Conservation (phyloP, 2,888 invertebrate genomes). For the Alitta virens region DNA sequence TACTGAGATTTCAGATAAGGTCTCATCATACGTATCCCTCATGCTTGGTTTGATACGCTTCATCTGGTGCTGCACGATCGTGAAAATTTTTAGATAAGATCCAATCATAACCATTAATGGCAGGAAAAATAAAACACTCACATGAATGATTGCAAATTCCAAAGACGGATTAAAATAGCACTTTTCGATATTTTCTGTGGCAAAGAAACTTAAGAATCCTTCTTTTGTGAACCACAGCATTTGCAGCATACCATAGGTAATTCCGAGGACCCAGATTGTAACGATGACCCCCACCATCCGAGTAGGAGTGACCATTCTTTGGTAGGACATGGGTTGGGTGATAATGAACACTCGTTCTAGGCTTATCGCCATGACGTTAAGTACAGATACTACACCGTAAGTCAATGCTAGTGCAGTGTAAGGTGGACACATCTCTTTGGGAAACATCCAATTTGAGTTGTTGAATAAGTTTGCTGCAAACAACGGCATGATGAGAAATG, state of each 20-base stretch:
- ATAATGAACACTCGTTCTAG: slow-evolving; percentile 27
- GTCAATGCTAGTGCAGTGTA: slow-evolving; percentile 18
- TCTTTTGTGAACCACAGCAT: slow-evolving; percentile 17
- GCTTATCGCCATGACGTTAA: slow-evolving; percentile 22
- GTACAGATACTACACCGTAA: slow-evolving; percentile 13
- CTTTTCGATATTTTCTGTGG: not conserved
- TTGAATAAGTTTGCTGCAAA: slow-evolving; percentile 13
- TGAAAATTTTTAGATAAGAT: slow-evolving; percentile 26
- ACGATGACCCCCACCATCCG: slow-evolving; percentile 13
- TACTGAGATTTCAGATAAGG: slow-evolving; percentile 1
- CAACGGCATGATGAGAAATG: slow-evolving; percentile 23
- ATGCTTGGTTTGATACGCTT: slow-evolving; percentile 14
- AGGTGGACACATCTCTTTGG: slow-evolving; percentile 16
- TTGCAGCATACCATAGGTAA: slow-evolving; percentile 23
- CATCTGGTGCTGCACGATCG: slow-evolving; percentile 26
- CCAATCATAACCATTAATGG: slow-evolving; percentile 20
- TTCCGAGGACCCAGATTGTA: slow-evolving; percentile 20
- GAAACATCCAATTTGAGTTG: slow-evolving; percentile 3
- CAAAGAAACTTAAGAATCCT: not conserved
- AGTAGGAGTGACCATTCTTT: slow-evolving; percentile 20
- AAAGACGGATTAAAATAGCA: slow-evolving; percentile 19
- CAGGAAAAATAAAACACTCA: slow-evolving; percentile 19
- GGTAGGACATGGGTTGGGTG: slow-evolving; percentile 25
- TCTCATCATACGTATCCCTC: not conserved
- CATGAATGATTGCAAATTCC: slow-evolving; percentile 21